These are phyloP conservation scores for Arnoldichthys spilopterus DNA, from an alignment of 2,797 vertebrate genomes.

Conservation along the genomic window DNA sequence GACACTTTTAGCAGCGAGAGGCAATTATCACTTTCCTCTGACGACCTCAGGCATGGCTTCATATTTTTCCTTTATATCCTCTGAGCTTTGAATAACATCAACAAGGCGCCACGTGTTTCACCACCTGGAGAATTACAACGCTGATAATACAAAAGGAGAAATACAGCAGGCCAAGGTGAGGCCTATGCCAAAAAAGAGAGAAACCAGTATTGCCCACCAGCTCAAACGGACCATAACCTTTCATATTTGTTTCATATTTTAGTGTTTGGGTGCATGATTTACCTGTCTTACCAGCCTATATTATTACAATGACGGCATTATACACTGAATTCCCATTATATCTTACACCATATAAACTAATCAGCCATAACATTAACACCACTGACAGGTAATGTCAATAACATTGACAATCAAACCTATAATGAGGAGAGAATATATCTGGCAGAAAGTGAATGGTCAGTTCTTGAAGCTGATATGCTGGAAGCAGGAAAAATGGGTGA, in stretches of 20 bases:
- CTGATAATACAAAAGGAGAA: constrained; percentile 50
- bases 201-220: neutral
- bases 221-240: neutral
- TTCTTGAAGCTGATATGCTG: too few species aligned
- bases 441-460: too few species aligned
- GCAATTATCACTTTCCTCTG: constrained; percentile 18
- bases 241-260: neutral
- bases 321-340: too few species aligned
- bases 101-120: constrained; percentile 26
- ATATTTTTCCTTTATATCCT: constrained; percentile 30
- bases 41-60: neutral
- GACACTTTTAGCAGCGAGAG: constrained; percentile 19
- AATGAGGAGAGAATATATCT: too few species aligned
- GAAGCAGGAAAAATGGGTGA: too few species aligned
- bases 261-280: too few species aligned
- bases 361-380: too few species aligned
- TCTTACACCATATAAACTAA: too few species aligned
- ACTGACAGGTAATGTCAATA: too few species aligned
- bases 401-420: too few species aligned
- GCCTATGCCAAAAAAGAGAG: constrained; percentile 22
- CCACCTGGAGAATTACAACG: constrained; percentile 36
- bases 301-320: too few species aligned
- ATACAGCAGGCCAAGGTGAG: neutral
- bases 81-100: constrained; percentile 47
- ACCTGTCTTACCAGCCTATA: too few species aligned